A percentile compares a stretch with the other conserved stretches of the same genome.
phyloP scores from a whole-genome alignment of 2,888 invertebrate species.

The Synanthedon formicaeformis region DNA sequence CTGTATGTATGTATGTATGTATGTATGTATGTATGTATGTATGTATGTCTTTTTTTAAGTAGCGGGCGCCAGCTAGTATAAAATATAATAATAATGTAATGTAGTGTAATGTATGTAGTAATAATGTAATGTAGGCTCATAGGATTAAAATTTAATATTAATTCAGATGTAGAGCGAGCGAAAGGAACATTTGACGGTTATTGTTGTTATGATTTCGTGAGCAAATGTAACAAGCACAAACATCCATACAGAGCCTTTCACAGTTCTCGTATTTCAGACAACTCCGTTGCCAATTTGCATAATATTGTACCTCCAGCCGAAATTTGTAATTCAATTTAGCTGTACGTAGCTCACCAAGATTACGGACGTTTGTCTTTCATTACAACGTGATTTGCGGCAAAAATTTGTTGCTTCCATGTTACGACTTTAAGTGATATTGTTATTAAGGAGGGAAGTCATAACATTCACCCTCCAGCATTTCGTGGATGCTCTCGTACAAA shows the following conservation, averaged over 20 bases:
- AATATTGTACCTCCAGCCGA: constrained; percentile 29
- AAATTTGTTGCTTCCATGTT: constrained; percentile 5
- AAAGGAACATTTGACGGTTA: background rate
- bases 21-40: no score
- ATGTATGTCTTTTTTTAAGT: no score
- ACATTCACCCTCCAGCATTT: background rate
- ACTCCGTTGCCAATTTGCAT: constrained; percentile 26
- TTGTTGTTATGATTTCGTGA: background rate
- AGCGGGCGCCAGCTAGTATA: no score
- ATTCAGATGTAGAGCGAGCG: no score
- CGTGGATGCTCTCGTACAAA: no score
- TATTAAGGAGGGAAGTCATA: background rate
- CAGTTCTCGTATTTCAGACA: background rate
- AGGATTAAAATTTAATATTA: no score
- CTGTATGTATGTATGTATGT: no score
- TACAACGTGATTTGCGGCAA: constrained; percentile 10
- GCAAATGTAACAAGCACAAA: background rate
- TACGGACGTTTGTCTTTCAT: constrained; percentile 22
- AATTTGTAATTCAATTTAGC: constrained; percentile 43
- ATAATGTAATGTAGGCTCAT: no score
- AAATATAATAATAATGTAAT: no score
- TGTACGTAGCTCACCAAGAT: constrained; percentile 26
- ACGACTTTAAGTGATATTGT: background rate
- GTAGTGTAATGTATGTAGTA: no score
- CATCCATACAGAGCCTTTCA: background rate